Evolutionary conservation across 2,888 invertebrate species (phyloP).

Genomic region (Caenorhabditis sp.): DNA sequence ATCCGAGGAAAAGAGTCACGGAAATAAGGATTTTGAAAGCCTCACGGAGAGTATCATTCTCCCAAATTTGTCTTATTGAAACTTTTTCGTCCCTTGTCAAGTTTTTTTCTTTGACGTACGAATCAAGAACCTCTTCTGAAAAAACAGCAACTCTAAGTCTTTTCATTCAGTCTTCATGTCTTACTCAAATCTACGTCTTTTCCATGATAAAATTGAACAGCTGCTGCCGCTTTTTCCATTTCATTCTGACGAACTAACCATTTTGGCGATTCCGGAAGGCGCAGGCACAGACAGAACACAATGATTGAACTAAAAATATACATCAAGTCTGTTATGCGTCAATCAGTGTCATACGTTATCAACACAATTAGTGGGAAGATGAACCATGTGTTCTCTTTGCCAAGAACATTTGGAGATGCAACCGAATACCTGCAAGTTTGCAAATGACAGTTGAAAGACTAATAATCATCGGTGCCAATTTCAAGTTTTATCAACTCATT

Average conservation of each 20-base stretch:
- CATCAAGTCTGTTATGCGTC: not conserved
- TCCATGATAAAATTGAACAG: constrained; percentile 62
- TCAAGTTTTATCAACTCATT: constrained; percentile 11
- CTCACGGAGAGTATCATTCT: constrained; percentile 55
- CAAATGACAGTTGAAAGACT: not conserved
- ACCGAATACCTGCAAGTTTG: constrained; percentile 33
- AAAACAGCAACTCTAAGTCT: too few species aligned
- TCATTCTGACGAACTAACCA: constrained; percentile 62
- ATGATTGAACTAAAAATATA: constrained; percentile 49
- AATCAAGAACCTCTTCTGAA: constrained; percentile 37
- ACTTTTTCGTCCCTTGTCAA: constrained; percentile 44
- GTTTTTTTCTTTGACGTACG: constrained; percentile 44
- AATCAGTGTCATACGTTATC: constrained; percentile 16
- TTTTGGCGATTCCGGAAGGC: constrained; percentile 69
- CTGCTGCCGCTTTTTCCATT: constrained; percentile 53
- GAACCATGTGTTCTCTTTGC: constrained; percentile 51
- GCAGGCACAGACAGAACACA: constrained; percentile 28
- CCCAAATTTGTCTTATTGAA: constrained; percentile 44
- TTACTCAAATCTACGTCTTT: constrained; percentile 19
- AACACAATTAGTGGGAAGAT: constrained; percentile 43
- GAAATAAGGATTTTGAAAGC: constrained; percentile 37
- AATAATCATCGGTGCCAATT: not conserved
- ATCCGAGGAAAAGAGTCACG: constrained; percentile 22
- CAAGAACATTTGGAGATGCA: constrained; percentile 44
- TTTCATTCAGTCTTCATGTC: not conserved